Evolutionary conservation across 2,113 vertebrate genomes (phyloP).

Genomic region (Prionailurus bengalensis): DNA sequence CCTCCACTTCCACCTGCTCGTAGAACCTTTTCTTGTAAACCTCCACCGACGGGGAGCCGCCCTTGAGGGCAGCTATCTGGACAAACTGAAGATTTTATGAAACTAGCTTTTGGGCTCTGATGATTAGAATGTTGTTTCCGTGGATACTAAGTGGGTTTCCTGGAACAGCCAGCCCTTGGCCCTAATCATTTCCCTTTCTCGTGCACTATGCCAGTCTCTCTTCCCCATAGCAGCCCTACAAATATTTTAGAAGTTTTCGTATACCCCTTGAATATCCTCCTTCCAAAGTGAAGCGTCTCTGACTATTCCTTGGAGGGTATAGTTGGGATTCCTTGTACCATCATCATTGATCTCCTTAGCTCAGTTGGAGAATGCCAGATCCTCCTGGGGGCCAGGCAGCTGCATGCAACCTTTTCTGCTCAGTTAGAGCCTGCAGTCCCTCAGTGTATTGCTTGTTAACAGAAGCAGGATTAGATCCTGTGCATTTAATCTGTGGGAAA

Average conservation of each 20-base stretch:
- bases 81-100: neutral
- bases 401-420: fast-evolving
- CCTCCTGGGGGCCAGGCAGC: neutral
- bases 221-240: neutral
- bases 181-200: neutral
- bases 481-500: neutral
- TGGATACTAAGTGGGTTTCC: neutral
- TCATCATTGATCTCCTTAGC: neutral
- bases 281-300: neutral
- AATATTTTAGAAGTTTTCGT: neutral
- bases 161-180: neutral
- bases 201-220: neutral
- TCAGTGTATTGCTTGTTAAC: neutral
- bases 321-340: neutral
- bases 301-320: neutral
- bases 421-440: neutral
- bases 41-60: neutral
- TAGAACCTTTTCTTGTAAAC: neutral
- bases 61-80: neutral
- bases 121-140: neutral
- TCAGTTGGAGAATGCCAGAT: neutral
- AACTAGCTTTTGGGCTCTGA: neutral
- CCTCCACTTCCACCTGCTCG: neutral
- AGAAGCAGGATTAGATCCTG: neutral
- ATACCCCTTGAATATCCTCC: neutral